Evolutionary conservation across 23 tunicate species (phyloP).

Genomic region (Styela clava): DNA sequence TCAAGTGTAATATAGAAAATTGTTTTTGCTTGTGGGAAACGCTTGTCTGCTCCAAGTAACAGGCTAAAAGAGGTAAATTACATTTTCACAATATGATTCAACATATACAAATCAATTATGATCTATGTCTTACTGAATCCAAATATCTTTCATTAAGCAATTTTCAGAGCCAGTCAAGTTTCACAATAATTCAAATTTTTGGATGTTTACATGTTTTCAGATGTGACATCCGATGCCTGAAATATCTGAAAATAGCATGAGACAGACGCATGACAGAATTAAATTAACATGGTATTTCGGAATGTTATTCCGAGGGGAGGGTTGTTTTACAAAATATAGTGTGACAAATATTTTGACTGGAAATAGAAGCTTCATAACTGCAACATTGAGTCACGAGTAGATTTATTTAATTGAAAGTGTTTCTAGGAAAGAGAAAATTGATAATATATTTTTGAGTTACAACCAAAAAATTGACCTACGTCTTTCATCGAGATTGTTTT

Average conservation of each 20-base stretch:
- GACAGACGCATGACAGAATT: background rate
- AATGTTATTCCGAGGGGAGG: background rate
- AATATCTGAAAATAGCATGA: background rate
- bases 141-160: too few relatives aligned
- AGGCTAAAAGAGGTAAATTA: too few relatives aligned
- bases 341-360: background rate
- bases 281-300: background rate
- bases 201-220: background rate
- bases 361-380: too few relatives aligned
- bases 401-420: too few relatives aligned
- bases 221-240: background rate
- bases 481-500: too few relatives aligned
- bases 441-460: too few relatives aligned
- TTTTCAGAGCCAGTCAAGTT: background rate
- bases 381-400: too few relatives aligned
- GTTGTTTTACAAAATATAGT: background rate
- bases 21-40: background rate
- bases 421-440: too few relatives aligned
- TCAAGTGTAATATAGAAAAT: background rate
- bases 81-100: too few relatives aligned
- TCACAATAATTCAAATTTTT: background rate
- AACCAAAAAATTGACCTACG: too few relatives aligned
- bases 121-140: too few relatives aligned
- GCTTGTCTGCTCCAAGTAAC: background rate
- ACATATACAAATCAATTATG: too few relatives aligned